Evolutionary conservation across 2,888 invertebrate genomes (phyloP).

Genomic region (Xylocampa areola): DNA sequence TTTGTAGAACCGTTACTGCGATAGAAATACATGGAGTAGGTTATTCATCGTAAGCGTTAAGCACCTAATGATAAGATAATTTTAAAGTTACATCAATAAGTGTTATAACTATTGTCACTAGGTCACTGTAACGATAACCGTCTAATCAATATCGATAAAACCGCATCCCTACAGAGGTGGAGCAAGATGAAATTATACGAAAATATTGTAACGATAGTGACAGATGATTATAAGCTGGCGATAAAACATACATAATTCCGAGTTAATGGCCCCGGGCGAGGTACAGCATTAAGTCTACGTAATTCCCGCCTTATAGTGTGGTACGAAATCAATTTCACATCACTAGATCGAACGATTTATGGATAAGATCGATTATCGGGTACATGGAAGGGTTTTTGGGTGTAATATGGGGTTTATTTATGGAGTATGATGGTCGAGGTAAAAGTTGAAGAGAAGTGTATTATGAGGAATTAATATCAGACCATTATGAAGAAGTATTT

Average conservation of each 20-base stretch:
- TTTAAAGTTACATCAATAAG: conserved; percentile 1
- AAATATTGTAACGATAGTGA: conserved; percentile 89
- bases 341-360: conserved; percentile 70
- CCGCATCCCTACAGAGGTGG: conserved; percentile 77
- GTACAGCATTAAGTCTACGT: conserved; percentile 66
- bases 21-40: too few relatives aligned
- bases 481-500: too few relatives aligned
- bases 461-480: too few relatives aligned
- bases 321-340: conserved; percentile 82
- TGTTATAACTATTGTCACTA: conserved; percentile 3
- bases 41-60: too few relatives aligned
- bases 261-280: conserved; percentile 76
- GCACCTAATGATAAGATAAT: background rate
- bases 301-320: conserved; percentile 74
- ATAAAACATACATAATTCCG: conserved; percentile 90
- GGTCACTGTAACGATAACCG: conserved; percentile 30
- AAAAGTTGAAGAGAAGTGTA: conserved; percentile 26
- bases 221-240: conserved; percentile 90
- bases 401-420: conserved; percentile 61
- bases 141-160: conserved; percentile 43
- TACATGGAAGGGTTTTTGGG: conserved; percentile 52
- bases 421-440: conserved; percentile 35
- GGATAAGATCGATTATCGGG: conserved; percentile 68
- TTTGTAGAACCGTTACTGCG: conserved; percentile 24
- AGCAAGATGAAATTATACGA: conserved; percentile 87